Percentiles rank a stretch among this genome's conserved stretches.
phyloP scores from a whole-genome alignment of 2,113 vertebrate species.

The Myotis davidii region DNA sequence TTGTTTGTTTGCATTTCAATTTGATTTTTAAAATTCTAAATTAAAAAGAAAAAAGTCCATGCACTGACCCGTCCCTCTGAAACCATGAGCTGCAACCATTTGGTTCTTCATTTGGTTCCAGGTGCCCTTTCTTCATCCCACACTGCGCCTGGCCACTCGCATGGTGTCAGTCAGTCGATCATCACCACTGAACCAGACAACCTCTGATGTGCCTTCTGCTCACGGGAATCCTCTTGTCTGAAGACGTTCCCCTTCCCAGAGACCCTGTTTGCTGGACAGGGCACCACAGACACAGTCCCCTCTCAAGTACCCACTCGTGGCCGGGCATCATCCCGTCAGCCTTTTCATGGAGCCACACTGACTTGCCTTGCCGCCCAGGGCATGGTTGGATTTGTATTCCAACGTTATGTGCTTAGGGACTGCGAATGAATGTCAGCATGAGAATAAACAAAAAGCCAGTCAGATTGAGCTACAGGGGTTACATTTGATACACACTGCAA shows the following conservation, averaged over 20 bases:
- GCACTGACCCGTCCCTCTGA: background rate
- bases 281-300: background rate
- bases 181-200: background rate
- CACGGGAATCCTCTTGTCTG: background rate
- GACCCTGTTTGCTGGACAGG: background rate
- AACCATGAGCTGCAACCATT: background rate
- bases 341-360: background rate
- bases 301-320: background rate
- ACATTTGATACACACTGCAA: background rate
- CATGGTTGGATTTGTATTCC: background rate
- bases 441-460: constrained; percentile 28
- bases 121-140: background rate
- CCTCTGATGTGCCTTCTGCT: background rate
- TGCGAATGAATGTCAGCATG: background rate
- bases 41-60: background rate
- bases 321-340: background rate
- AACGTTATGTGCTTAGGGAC: background rate
- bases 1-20: background rate
- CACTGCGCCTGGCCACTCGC: background rate
- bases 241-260: background rate
- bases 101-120: background rate
- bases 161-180: background rate
- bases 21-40: background rate
- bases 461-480: background rate
- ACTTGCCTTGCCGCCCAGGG: background rate